Evolutionary conservation across 2,113 vertebrate species (phyloP).

Genomic region (Zapus hudsonius): DNA sequence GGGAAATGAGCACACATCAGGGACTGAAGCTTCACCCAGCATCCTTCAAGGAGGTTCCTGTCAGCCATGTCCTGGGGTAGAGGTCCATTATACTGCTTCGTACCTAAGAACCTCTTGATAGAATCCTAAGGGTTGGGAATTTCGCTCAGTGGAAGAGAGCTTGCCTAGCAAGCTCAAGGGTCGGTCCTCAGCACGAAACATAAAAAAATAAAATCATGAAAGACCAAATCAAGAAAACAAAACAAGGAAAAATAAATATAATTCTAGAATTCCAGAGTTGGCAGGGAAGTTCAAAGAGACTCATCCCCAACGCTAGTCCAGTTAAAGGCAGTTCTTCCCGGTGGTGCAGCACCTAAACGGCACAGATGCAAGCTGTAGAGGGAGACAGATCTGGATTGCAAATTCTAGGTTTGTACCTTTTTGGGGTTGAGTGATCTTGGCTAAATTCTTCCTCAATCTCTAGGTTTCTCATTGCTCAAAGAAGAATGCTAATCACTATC

Average conservation of each 20-base stretch:
- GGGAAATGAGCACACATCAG: neutral
- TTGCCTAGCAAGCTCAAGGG: no score
- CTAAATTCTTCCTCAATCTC: neutral
- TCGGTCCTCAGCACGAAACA: no score
- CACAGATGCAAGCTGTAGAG: neutral
- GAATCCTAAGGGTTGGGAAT: no score
- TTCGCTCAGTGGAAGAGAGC: no score
- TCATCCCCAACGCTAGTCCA: neutral
- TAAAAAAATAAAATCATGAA: no score
- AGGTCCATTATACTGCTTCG: neutral
- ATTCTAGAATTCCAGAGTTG: conserved; percentile 10
- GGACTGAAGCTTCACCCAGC: neutral
- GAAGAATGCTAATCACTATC: neutral
- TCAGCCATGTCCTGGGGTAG: neutral
- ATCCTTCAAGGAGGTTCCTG: neutral
- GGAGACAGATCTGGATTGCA: neutral
- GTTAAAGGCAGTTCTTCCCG: neutral
- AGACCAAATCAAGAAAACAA: no score
- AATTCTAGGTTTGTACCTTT: neutral
- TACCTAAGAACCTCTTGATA: neutral
- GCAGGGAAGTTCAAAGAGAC: neutral
- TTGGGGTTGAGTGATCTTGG: neutral
- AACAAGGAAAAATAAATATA: neutral
- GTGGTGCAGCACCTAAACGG: neutral
- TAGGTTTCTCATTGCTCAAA: neutral